Percentiles rank a stretch among this genome's conserved stretches.
These are phyloP conservation scores for Cephus cinctus DNA, from an alignment of 1,140 invertebrate species.

Conservation along the genomic window DNA sequence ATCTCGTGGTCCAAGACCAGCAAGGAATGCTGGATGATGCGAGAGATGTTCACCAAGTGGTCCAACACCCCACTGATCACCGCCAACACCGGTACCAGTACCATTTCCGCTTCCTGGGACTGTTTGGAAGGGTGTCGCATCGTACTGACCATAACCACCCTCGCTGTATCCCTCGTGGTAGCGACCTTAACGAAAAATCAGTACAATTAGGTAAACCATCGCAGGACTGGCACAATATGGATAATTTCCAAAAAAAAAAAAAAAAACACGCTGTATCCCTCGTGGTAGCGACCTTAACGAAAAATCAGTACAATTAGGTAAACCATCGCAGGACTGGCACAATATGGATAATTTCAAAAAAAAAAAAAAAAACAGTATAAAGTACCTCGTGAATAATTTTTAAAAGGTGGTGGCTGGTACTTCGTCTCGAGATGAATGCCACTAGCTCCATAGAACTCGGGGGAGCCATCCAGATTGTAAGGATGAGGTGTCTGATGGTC, in stretches of 20 bases:
- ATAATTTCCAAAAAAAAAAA: too few relatives aligned
- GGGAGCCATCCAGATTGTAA: constrained; percentile 66
- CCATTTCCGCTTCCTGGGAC: constrained; percentile 68
- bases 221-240: too few relatives aligned
- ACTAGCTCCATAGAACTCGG: constrained; percentile 70
- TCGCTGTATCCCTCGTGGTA: constrained; percentile 68
- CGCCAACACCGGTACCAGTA: constrained; percentile 56
- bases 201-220: too few relatives aligned
- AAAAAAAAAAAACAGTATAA: too few relatives aligned
- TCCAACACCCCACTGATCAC: constrained; percentile 49
- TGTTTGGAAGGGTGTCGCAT: constrained; percentile 75
- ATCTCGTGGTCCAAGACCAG: constrained; percentile 53
- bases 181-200: too few relatives aligned
- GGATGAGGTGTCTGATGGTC: constrained; percentile 57
- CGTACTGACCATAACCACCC: constrained; percentile 65
- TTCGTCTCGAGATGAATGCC: constrained; percentile 66
- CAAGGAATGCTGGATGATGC: constrained; percentile 65
- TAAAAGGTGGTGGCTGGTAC: constrained; percentile 66
- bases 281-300: constrained; percentile 68
- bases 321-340: too few relatives aligned
- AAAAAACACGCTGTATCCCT: constrained; percentile 66
- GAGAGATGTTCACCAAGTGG: constrained; percentile 57
- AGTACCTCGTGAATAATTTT: constrained; percentile 69
- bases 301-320: too few relatives aligned
- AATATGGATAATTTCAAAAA: constrained; percentile 11